phyloP scores from a whole-genome alignment of 2,888 invertebrate genomes.

The Phasia obesa region DNA sequence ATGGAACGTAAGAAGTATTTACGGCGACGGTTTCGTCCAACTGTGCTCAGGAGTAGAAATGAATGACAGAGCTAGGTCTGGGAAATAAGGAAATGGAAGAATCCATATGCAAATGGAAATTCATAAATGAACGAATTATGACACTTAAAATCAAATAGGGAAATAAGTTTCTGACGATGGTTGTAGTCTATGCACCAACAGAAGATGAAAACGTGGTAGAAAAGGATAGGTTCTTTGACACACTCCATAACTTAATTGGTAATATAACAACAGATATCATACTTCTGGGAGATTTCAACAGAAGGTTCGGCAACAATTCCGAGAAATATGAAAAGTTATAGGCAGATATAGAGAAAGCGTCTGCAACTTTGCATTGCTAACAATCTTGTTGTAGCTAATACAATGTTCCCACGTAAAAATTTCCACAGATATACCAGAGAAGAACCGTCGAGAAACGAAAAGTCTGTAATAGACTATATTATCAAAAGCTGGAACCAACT shows the following conservation, averaged over 20 bases:
- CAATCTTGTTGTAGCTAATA: too few species aligned
- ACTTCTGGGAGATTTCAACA: background rate
- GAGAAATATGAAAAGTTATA: background rate
- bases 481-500: background rate
- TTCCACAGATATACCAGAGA: constrained; percentile 2
- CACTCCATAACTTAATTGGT: background rate
- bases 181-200: background rate
- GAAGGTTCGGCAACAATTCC: background rate
- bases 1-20: too few species aligned
- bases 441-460: constrained; percentile 8
- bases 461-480: too few species aligned
- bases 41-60: constrained; percentile 14
- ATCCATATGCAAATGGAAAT: constrained; percentile 5
- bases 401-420: constrained; percentile 2
- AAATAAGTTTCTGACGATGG: constrained; percentile 5
- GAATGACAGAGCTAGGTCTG: constrained; percentile 3
- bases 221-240: background rate
- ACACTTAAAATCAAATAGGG: constrained; percentile 14
- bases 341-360: background rate
- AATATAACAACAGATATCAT: background rate
- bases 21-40: background rate
- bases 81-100: background rate
- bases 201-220: background rate
- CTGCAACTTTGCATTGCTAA: background rate
- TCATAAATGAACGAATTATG: too few species aligned